Conservation (phyloP, 1,140 invertebrate species). For the Ceratoteleas bidentatus region DNA sequence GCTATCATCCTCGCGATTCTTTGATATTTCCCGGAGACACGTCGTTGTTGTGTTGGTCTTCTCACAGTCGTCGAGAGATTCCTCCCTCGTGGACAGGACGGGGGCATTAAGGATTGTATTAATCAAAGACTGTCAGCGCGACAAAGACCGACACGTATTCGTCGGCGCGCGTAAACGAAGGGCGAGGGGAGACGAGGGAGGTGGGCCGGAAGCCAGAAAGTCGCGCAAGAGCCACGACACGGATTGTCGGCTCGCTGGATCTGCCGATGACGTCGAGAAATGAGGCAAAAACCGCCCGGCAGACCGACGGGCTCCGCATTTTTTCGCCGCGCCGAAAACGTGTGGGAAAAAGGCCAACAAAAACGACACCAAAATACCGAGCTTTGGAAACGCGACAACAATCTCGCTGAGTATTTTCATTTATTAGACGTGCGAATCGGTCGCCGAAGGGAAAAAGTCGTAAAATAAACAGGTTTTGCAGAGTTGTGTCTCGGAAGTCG, state of each 20-base stretch:
- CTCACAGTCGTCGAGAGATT: constrained; percentile 47
- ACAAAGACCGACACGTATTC: constrained; percentile 68
- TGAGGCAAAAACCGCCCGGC: constrained; percentile 77
- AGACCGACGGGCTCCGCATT: constrained; percentile 75
- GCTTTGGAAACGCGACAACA: constrained; percentile 57
- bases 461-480: too few relatives aligned
- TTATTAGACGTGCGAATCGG: constrained; percentile 40
- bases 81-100: constrained; percentile 63
- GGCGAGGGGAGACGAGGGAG: constrained; percentile 51
- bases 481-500: too few relatives aligned
- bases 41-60: constrained; percentile 43
- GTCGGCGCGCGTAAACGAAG: constrained; percentile 53
- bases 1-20: background rate
- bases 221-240: constrained; percentile 71
- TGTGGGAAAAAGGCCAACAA: constrained; percentile 22
- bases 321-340: constrained; percentile 41
- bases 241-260: constrained; percentile 72
- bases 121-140: constrained; percentile 79
- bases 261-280: constrained; percentile 81
- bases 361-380: constrained; percentile 48
- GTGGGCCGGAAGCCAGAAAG: constrained; percentile 73
- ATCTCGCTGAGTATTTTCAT: constrained; percentile 55
- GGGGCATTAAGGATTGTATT: constrained; percentile 80
- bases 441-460: background rate
- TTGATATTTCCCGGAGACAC: constrained; percentile 31